Evolutionary conservation across 1,140 invertebrate species (phyloP), one percentile per base, ranked within the genome.

Genomic region (Monomorium pharaonis): DNA sequence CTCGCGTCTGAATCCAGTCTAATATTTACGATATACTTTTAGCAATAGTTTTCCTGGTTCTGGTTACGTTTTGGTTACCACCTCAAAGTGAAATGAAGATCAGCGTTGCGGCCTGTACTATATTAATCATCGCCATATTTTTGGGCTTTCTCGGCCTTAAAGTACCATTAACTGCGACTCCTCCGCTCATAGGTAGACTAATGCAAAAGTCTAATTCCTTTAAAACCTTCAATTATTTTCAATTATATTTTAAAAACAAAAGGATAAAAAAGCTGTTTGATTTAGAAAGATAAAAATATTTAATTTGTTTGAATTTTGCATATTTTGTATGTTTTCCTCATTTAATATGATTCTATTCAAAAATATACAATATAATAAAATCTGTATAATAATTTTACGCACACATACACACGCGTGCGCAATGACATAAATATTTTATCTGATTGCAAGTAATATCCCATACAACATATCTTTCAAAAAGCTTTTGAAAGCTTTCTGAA

Each of bases 41-140:
- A 95, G 97, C 96, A 42, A 96, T 97, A 67, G 95, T 97, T 1
- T 90, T 97, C 5, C 86, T 97, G 76, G 96, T 96, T 1, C 89
- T 97, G 42, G 92, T 96, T 7, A 95, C 95, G 3, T 97, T 97
- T 92, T 97, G 96, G 96, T 88, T 97, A 69, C 96, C 97, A 18
- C 96, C 97, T 0, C 95, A 96, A 85, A 95, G 96, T 88, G 96
- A 96, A 21, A 96, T 97, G 89, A 97, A 97, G 92, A 95, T 97
- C 27, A 93, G 96, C 33, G 89, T 97, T n/a, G 96, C 96, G 83
- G 96, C 95, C 24, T 95, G 95, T 63, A 96, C 96, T 4, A 95
- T 95, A 16, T 88, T 97, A 0, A 94, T 97, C 47, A 95, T 96
- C 51, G 95, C 95, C 12, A 94, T 96, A 21, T 97, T 96, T 90